These are phyloP conservation scores for Salvelinus alpinus DNA, from an alignment of 2,113 vertebrate species.

Conservation along the genomic window DNA sequence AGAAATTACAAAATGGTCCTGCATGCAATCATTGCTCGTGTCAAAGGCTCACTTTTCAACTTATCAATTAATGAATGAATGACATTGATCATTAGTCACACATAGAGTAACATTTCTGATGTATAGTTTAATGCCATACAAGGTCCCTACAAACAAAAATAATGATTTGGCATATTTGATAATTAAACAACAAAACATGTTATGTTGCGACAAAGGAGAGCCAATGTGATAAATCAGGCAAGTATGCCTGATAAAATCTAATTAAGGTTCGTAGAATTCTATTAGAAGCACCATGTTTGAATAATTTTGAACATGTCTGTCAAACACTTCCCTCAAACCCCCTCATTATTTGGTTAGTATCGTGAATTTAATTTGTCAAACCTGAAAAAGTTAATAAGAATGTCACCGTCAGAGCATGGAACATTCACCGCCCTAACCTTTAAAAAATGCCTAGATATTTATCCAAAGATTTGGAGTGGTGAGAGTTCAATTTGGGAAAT, in stretches of 20 bases:
- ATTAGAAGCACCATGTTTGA: conserved; percentile 60
- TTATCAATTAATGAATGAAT: too few relatives aligned
- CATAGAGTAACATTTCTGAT: too few relatives aligned
- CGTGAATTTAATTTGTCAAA: conserved; percentile 69
- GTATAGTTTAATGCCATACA: too few relatives aligned
- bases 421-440: conserved; percentile 60
- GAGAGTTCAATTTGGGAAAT: conserved; percentile 36
- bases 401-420: conserved; percentile 32
- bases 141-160: neutral
- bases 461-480: conserved; percentile 25
- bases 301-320: conserved; percentile 67
- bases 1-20: too few relatives aligned
- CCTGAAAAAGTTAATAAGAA: conserved; percentile 63
- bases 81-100: too few relatives aligned
- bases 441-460: conserved; percentile 47
- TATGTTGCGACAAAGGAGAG: neutral
- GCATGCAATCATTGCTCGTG: too few relatives aligned
- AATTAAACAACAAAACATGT: neutral
- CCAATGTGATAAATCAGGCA: neutral
- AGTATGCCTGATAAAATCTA: conserved; percentile 34
- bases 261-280: conserved; percentile 38
- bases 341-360: conserved; percentile 61
- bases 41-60: too few relatives aligned
- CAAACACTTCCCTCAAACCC: conserved; percentile 48
- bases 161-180: neutral